Evolutionary conservation across 1,140 invertebrate genomes (phyloP).

Genomic region (Colletes latitarsis): DNA sequence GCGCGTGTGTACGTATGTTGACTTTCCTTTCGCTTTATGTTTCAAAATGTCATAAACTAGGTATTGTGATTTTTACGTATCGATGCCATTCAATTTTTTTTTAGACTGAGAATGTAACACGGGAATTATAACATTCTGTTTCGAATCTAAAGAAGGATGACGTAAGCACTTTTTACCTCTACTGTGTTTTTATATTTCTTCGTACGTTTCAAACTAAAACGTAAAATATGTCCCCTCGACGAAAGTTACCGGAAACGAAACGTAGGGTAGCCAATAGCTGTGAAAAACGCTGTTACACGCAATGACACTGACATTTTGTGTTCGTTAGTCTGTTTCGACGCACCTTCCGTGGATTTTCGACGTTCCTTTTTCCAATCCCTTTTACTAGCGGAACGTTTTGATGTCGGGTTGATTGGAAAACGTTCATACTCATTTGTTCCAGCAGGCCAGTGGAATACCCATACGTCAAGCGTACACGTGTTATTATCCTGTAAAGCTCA

Average conservation of each 20-base stretch:
- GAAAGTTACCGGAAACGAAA: background rate
- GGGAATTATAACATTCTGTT: no score
- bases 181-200: no score
- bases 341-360: slow-evolving; percentile 5
- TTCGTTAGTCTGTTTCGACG: background rate
- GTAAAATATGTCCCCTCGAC: background rate
- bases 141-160: no score
- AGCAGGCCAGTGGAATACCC: background rate
- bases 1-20: no score
- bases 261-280: background rate
- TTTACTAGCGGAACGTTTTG: background rate
- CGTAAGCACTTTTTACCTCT: no score
- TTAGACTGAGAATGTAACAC: no score
- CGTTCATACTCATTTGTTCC: slow-evolving; percentile 34
- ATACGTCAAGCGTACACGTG: slow-evolving; percentile 30
- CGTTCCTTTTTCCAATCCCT: background rate
- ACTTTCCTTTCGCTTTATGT: no score
- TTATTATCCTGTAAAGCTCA: slow-evolving; percentile 48
- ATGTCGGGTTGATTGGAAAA: slow-evolving; percentile 38
- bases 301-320: slow-evolving; percentile 3
- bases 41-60: no score
- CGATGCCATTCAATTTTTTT: no score
- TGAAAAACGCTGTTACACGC: background rate
- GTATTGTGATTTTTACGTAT: no score
- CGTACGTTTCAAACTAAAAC: no score